Conservation (phyloP, 1,140 invertebrate genomes). For the Tetramorium simillimum region DNA sequence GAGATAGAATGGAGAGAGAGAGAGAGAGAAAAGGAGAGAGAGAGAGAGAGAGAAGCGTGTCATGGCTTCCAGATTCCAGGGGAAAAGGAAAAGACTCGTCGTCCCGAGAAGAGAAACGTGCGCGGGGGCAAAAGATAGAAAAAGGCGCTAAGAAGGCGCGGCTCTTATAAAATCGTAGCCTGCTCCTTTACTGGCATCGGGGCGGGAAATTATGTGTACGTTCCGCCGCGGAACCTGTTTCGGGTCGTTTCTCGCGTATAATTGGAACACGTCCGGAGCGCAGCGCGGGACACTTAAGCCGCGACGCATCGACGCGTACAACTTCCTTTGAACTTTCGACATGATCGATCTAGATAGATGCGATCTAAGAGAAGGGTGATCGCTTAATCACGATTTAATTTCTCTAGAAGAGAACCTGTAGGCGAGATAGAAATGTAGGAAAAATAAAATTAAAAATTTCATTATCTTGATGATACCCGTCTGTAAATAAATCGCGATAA, state of each 20-base stretch:
- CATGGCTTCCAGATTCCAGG: constrained; percentile 35
- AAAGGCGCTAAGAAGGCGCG: constrained; percentile 82
- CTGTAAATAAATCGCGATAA: not conserved
- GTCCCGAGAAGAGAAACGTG: constrained; percentile 35
- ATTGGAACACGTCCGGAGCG: constrained; percentile 79
- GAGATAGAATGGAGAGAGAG: not conserved
- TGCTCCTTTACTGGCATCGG: constrained; percentile 80
- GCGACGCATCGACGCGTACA: constrained; percentile 47
- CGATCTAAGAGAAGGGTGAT: not conserved
- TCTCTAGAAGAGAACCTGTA: not conserved
- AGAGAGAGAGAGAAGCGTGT: constrained; percentile 4
- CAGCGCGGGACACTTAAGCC: constrained; percentile 58
- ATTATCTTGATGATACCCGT: not conserved
- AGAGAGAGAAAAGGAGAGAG: not conserved
- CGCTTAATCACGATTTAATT: not conserved
- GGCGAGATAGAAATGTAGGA: not conserved
- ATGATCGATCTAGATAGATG: constrained; percentile 2
- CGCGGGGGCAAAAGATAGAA: constrained; percentile 72
- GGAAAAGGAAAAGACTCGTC: constrained; percentile 47
- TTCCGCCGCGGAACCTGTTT: constrained; percentile 82
- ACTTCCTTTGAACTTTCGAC: constrained; percentile 49
- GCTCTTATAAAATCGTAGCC: constrained; percentile 83
- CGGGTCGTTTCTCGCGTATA: constrained; percentile 80
- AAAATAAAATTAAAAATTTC: not conserved
- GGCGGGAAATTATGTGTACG: constrained; percentile 83